A percentile compares a stretch with the other conserved stretches of the same genome.
Conservation (phyloP, 2,888 invertebrate species). For the Agrochola litura region DNA sequence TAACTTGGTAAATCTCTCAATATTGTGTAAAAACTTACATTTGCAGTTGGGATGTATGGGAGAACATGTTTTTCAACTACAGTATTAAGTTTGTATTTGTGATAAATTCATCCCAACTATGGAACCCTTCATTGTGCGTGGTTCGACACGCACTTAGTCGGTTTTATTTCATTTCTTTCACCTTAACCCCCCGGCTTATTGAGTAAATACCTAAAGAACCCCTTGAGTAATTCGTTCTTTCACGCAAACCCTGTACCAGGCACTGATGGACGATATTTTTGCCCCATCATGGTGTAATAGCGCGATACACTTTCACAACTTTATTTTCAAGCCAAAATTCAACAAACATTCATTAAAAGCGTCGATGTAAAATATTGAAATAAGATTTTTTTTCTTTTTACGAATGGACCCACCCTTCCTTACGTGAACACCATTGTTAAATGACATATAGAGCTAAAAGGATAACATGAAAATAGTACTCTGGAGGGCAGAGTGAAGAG, state of each 20-base stretch:
- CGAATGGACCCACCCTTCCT: neutral
- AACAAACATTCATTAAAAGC: neutral
- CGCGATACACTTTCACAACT: conserved; percentile 33
- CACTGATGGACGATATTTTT: conserved; percentile 46
- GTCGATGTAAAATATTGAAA: neutral
- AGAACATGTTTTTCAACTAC: too few relatives aligned
- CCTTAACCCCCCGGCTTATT: conserved; percentile 1
- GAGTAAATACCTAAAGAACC: conserved; percentile 8
- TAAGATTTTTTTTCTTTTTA: neutral
- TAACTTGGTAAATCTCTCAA: too few relatives aligned
- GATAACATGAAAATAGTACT: neutral
- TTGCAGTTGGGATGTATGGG: too few relatives aligned
- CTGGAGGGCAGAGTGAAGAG: neutral
- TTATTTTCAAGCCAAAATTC: conserved; percentile 2
- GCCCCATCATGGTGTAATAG: conserved; percentile 45
- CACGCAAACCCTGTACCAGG: conserved; percentile 56
- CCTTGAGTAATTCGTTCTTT: conserved; percentile 27
- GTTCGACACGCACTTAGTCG: too few relatives aligned
- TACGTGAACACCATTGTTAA: neutral
- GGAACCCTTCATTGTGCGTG: too few relatives aligned
- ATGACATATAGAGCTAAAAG: neutral
- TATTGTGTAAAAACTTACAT: too few relatives aligned
- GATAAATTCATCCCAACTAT: too few relatives aligned
- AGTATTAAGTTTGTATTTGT: too few relatives aligned
- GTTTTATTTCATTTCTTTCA: conserved; percentile 22